phyloP scores from a whole-genome alignment of 1,140 invertebrate genomes.

The Bombus turneri region DNA sequence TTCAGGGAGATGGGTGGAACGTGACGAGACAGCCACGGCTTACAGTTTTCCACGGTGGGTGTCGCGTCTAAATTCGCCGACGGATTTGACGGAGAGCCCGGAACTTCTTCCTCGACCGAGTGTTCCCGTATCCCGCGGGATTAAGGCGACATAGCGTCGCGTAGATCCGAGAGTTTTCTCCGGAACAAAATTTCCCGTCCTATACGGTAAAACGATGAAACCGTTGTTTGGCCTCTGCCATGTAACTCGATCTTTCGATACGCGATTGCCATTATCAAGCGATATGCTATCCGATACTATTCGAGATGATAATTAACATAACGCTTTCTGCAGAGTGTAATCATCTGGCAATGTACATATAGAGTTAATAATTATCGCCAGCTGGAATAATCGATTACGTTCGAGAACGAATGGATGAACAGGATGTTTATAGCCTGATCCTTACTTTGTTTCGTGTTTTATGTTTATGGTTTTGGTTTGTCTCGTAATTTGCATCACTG shows the following conservation, averaged over 20 bases:
- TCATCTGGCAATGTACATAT: background rate
- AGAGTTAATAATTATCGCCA: background rate
- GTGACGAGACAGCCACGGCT: constrained; percentile 22
- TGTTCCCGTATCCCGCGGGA: constrained; percentile 32
- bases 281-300: background rate
- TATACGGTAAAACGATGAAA: background rate
- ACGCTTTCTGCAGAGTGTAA: background rate
- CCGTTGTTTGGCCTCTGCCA: too few relatives aligned
- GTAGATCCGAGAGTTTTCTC: constrained; percentile 17
- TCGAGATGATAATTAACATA: constrained; percentile 15
- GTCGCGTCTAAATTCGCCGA: constrained; percentile 45
- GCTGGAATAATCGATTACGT: background rate
- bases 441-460: background rate
- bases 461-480: too few relatives aligned
- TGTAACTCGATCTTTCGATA: background rate
- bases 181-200: background rate
- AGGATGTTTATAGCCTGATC: too few relatives aligned
- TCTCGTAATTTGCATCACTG: background rate
- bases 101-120: constrained; percentile 3
- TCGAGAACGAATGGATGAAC: background rate
- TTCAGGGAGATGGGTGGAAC: background rate
- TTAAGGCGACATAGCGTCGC: constrained; percentile 16
- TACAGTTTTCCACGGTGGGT: background rate
- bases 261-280: background rate
- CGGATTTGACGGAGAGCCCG: constrained; percentile 29